Percentiles rank a stretch among this genome's conserved stretches.
phyloP scores from a whole-genome alignment of 2,888 invertebrate genomes.

The Aphodius sticticus region DNA sequence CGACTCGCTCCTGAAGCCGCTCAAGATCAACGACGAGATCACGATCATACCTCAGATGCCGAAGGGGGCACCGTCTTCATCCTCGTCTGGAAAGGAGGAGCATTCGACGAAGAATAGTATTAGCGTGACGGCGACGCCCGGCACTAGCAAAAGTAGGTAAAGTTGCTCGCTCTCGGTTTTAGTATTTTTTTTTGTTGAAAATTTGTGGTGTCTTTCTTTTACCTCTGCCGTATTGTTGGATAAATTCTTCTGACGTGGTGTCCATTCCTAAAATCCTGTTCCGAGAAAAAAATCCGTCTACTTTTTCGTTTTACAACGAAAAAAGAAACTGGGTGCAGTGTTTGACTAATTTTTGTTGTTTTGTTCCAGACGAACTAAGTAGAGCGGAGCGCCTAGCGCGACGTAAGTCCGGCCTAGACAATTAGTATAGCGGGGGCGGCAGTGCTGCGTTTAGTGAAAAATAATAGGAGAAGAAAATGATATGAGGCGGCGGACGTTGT shows the following conservation, averaged over 20 bases:
- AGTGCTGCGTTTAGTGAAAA: conserved; percentile 40
- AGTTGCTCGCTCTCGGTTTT: conserved; percentile 4
- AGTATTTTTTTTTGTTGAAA: no score
- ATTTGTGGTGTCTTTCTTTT: no score
- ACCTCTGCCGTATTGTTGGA: no score
- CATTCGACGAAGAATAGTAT: conserved; percentile 44
- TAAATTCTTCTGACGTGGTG: no score
- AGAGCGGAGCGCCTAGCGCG: conserved; percentile 52
- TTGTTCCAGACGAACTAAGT: conserved; percentile 40
- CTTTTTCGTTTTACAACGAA: no score
- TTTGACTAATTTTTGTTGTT: conserved; percentile 26
- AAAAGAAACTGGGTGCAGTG: not conserved
- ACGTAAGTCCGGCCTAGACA: conserved; percentile 48
- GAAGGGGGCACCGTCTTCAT: conserved; percentile 53
- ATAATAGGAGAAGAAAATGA: conserved; percentile 23
- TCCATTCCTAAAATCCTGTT: not conserved
- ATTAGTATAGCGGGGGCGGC: conserved; percentile 44
- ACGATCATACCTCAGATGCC: conserved; percentile 88
- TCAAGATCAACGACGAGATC: conserved; percentile 89
- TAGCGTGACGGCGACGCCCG: conserved; percentile 43
- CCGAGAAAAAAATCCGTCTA: not conserved
- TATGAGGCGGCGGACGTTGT: conserved; percentile 32
- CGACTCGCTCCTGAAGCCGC: conserved; percentile 77
- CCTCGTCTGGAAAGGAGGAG: conserved; percentile 47
- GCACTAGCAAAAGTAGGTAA: conserved; percentile 57